phyloP scores from a whole-genome alignment of 2,797 vertebrate genomes.

The Myotis vivesi region DNA sequence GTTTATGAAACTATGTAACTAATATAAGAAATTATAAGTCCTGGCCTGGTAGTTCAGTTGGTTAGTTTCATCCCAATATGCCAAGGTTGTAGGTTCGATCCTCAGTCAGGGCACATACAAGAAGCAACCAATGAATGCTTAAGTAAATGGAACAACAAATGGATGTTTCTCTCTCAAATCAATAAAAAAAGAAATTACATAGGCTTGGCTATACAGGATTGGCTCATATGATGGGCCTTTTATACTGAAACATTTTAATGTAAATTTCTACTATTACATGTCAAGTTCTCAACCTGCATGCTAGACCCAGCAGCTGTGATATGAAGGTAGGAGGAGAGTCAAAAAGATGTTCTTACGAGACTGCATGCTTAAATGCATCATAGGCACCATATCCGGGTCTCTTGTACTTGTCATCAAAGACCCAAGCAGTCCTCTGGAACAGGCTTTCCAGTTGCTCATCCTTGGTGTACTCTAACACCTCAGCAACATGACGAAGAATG shows the following conservation, averaged over 20 bases:
- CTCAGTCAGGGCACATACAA: background rate
- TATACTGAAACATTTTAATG: constrained; percentile 17
- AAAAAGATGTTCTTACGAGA: constrained; percentile 90
- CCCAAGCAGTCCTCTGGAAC: constrained; percentile 98
- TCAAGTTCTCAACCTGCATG: background rate
- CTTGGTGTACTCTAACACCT: constrained; percentile 97
- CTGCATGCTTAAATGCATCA: constrained; percentile 98
- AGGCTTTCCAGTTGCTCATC: constrained; percentile 98
- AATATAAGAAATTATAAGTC: background rate
- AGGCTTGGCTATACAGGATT: background rate
- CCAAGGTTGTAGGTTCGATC: background rate
- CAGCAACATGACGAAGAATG: constrained; percentile 97
- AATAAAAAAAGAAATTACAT: background rate
- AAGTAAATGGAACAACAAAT: background rate
- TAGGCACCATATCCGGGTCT: constrained; percentile 98
- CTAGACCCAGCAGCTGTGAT: background rate
- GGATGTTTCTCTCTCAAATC: background rate
- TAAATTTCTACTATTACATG: constrained; percentile 33
- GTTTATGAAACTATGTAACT: background rate
- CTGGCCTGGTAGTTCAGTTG: background rate
- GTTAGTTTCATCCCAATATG: background rate
- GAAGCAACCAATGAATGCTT: background rate
- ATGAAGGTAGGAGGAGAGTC: background rate
- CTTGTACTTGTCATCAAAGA: constrained; percentile 99
- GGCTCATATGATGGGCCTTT: background rate